Conservation (phyloP, 2,113 vertebrate species). For the Hippocampus zosterae region DNA sequence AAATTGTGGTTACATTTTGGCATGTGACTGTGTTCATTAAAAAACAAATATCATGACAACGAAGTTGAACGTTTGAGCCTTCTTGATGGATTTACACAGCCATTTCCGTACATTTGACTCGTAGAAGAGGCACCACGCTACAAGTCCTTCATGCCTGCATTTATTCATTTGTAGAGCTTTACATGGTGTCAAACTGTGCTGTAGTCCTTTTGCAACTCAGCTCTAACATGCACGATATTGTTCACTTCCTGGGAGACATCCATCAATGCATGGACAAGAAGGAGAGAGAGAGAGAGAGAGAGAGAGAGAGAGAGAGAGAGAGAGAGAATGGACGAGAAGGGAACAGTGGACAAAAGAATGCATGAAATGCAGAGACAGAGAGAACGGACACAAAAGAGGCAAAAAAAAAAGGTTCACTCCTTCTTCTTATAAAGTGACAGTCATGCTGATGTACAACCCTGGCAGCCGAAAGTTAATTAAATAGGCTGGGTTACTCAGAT, state of each 20-base stretch:
- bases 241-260: conserved; percentile 38
- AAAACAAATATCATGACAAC: not conserved
- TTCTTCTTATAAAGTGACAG: conserved; percentile 60
- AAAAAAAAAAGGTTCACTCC: conserved; percentile 42
- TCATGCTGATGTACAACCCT: conserved; percentile 71
- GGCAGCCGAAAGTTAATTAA: conserved; percentile 74
- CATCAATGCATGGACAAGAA: conserved; percentile 41
- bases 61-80: not conserved
- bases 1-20: not conserved
- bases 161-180: conserved; percentile 17
- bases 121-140: conserved; percentile 14
- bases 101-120: conserved; percentile 8
- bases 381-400: conserved; percentile 40
- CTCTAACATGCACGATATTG: conserved; percentile 26
- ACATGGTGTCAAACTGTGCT: conserved; percentile 27
- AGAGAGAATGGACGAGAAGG: conserved; percentile 31
- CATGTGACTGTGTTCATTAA: not conserved
- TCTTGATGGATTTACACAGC: conserved; percentile 2
- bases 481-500: conserved; percentile 65
- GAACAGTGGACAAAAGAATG: conserved; percentile 11
- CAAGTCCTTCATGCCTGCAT: conserved; percentile 21
- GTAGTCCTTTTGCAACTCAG: conserved; percentile 31
- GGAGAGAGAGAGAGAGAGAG: conserved; percentile 21
- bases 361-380: conserved; percentile 5
- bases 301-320: conserved; percentile 10